Conservation (phyloP, 2,113 vertebrate genomes). For the Motacilla tschutschensis region DNA sequence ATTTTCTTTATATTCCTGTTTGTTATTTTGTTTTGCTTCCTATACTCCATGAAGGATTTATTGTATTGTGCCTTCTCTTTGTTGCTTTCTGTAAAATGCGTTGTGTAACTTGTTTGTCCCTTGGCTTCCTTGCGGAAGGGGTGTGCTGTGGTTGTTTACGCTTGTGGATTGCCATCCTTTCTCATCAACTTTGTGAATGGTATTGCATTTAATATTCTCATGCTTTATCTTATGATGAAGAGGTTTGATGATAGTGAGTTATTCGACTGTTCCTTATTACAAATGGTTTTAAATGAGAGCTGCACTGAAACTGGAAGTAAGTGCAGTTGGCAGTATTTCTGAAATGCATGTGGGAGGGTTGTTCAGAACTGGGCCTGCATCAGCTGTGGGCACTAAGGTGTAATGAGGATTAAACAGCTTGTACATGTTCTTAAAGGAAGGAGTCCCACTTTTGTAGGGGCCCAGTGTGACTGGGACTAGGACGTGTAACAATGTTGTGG, state of each 20-base stretch:
- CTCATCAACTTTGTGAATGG: background rate
- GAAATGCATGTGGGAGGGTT: background rate
- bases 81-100: background rate
- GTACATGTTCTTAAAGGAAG: rapidly evolving
- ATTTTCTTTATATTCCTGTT: background rate
- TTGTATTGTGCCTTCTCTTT: background rate
- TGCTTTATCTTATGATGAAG: background rate
- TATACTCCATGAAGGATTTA: background rate
- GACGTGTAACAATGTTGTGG: background rate
- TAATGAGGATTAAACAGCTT: background rate
- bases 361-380: rapidly evolving
- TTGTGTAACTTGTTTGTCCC: slow-evolving; percentile 38
- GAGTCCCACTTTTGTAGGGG: background rate
- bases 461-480: background rate
- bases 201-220: background rate
- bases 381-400: background rate
- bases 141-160: slow-evolving; percentile 13
- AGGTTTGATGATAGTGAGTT: background rate
- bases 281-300: background rate
- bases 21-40: background rate
- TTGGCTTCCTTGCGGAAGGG: slow-evolving; percentile 25
- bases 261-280: background rate
- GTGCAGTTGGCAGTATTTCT: background rate
- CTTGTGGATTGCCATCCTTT: background rate
- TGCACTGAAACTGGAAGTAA: background rate